Evolutionary conservation across 1,140 invertebrate genomes (phyloP).

Genomic region (Eumaeus atala): DNA sequence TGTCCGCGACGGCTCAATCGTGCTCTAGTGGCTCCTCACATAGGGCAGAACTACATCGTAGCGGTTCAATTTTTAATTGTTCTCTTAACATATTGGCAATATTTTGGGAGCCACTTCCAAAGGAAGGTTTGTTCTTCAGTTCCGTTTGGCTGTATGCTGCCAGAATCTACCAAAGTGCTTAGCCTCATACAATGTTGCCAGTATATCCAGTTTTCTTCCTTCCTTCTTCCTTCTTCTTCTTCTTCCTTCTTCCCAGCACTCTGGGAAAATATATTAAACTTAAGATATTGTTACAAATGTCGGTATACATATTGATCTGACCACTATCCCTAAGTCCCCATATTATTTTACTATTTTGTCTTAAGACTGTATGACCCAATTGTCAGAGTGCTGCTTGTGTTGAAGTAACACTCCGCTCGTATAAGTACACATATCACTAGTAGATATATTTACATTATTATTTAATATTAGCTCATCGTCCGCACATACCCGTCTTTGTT

Average conservation of each 20-base stretch:
- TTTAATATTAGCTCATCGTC: constrained; percentile 1
- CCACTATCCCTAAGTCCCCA: constrained; percentile 13
- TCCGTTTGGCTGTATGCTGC: constrained; percentile 11
- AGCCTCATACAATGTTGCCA: constrained; percentile 13
- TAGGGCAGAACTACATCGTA: not conserved
- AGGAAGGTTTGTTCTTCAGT: too few species aligned
- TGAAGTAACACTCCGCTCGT: too few species aligned
- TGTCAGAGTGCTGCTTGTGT: too few species aligned
- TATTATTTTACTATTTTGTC: constrained; percentile 2
- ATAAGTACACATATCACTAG: constrained; percentile 12
- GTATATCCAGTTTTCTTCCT: constrained; percentile 21
- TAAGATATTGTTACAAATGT: constrained; percentile 15
- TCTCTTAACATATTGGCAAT: not conserved
- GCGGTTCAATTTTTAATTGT: not conserved
- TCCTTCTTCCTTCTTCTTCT: constrained; percentile 19
- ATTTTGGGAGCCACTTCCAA: not conserved
- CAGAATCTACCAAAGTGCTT: constrained; percentile 22
- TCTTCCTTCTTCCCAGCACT: constrained; percentile 2
- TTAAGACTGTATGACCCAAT: too few species aligned
- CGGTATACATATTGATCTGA: constrained; percentile 13
- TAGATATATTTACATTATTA: constrained; percentile 6
- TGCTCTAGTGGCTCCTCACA: too few species aligned
- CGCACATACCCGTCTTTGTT: constrained; percentile 14
- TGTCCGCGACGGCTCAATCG: not conserved
- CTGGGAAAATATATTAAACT: constrained; percentile 10